These are phyloP conservation scores for human (Homo sapiens) DNA, from an alignment of 2,113 vertebrate species.

Conservation along the genomic window GRCh38 chr4:183303001-183303500, in stretches of 20 bases:
- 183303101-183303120: neutral
- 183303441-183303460: too few species aligned
- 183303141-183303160: neutral
- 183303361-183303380: neutral
- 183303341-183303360: neutral
- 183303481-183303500: neutral
- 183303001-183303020: too few species aligned
- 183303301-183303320: neutral
- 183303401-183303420: neutral
- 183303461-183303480: too few species aligned
- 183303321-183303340: neutral
- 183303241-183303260: neutral
- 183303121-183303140: neutral
- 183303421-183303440: neutral
- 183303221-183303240: neutral
- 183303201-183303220: neutral
- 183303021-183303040: too few species aligned
- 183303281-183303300: neutral
- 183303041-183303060: too few species aligned
- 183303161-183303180: neutral
- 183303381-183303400: neutral
- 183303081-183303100: neutral
- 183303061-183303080: too few species aligned
- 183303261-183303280: neutral
- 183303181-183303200: neutral